Evolutionary conservation across 2,888 invertebrate genomes (phyloP).

Genomic region (Petrolisthes manimaculis): DNA sequence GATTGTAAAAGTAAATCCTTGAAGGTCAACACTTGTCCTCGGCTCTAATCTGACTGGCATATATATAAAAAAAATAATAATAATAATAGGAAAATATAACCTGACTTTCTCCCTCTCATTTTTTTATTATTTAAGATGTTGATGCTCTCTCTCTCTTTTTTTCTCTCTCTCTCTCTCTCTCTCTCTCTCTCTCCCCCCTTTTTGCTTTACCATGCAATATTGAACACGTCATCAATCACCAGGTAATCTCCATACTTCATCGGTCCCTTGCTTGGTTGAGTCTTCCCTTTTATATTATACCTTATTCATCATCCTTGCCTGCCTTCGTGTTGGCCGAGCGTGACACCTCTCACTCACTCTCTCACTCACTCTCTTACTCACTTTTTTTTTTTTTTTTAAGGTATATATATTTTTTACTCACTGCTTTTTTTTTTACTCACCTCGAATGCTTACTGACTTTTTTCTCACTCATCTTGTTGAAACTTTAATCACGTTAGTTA

Average conservation of each 20-base stretch:
- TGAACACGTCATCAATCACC: slow-evolving; percentile 22
- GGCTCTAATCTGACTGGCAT: no score
- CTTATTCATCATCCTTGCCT: slow-evolving; percentile 23
- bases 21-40: no score
- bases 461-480: background rate
- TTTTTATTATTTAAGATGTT: background rate
- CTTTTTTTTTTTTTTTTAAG: background rate
- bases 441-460: background rate
- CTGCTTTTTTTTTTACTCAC: background rate
- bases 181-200: background rate
- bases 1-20: no score
- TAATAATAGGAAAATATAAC: no score
- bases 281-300: slow-evolving; percentile 17
- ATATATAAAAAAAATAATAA: no score
- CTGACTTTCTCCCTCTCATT: background rate
- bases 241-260: slow-evolving; percentile 34
- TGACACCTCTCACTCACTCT: slow-evolving; percentile 1
- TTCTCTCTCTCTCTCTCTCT: slow-evolving; percentile 16
- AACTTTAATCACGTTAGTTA: background rate
- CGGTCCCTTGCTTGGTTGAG: slow-evolving; percentile 19
- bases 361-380: background rate
- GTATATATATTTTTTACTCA: background rate
- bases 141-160: background rate
- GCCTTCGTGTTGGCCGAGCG: background rate
- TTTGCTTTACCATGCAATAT: slow-evolving; percentile 27